Percentiles rank a stretch among this genome's conserved stretches.
These are phyloP conservation scores for Heliconius charithonia DNA, from an alignment of 2,888 invertebrate species.

Conservation along the genomic window DNA sequence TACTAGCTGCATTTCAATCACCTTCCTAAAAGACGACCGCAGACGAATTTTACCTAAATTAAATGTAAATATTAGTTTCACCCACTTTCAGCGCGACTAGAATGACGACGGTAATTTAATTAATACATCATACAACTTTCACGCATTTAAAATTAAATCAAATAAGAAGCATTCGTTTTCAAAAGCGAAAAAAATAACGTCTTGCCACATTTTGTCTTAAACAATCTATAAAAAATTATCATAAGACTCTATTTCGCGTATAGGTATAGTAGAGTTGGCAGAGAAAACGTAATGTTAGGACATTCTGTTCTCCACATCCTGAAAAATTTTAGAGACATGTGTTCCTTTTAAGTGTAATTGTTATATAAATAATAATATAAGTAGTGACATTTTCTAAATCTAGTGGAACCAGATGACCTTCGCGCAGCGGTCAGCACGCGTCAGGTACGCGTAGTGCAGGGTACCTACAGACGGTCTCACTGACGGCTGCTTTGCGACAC, in stretches of 20 bases:
- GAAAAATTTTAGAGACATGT: too few relatives aligned
- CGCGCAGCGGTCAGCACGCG: not conserved
- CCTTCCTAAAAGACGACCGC: not conserved
- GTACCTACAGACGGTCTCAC: not conserved
- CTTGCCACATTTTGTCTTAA: too few relatives aligned
- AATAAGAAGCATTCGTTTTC: not conserved
- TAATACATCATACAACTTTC: not conserved
- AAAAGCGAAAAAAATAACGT: too few relatives aligned
- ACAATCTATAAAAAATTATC: too few relatives aligned
- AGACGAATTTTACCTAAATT: not conserved
- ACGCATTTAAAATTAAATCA: not conserved
- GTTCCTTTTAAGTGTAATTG: not conserved
- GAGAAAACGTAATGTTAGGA: too few relatives aligned
- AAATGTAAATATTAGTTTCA: conserved; percentile 1
- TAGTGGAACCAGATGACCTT: not conserved
- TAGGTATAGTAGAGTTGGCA: too few relatives aligned
- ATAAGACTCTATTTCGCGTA: too few relatives aligned
- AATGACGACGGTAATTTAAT: not conserved
- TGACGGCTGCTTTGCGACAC: conserved; percentile 8
- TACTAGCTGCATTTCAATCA: not conserved
- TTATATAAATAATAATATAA: too few relatives aligned
- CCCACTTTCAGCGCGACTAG: conserved; percentile 4
- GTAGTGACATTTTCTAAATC: not conserved
- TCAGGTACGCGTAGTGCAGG: not conserved
- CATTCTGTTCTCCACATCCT: too few relatives aligned